These are phyloP conservation scores for Drosophila asahinai DNA, from an alignment of 1,140 invertebrate genomes.

Conservation along the genomic window DNA sequence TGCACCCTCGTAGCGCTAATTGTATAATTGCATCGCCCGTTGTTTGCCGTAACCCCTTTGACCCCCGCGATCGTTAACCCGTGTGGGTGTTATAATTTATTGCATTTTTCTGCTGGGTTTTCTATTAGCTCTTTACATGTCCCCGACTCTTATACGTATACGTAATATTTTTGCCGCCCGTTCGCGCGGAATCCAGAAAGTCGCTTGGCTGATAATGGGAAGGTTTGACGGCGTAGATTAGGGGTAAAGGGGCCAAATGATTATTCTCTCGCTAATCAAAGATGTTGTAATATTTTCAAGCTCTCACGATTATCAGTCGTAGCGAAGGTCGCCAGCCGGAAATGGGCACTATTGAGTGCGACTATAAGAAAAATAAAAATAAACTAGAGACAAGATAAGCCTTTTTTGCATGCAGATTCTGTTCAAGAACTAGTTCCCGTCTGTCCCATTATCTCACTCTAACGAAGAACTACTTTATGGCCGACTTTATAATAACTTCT, in stretches of 20 bases:
- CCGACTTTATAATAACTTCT: conserved; percentile 10
- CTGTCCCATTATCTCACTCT: conserved; percentile 2
- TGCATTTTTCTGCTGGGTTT: conserved; percentile 18
- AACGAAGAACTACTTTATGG: conserved; percentile 14
- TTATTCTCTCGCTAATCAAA: conserved; percentile 30
- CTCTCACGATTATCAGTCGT: conserved; percentile 15
- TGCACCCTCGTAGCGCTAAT: conserved; percentile 27
- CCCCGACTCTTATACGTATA: not conserved
- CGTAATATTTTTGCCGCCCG: too few relatives aligned
- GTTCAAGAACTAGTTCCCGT: conserved; percentile 16
- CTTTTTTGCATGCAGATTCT: conserved; percentile 7
- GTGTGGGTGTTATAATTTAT: conserved; percentile 53
- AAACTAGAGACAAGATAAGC: not conserved
- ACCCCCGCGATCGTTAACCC: conserved; percentile 32
- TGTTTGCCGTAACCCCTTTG: conserved; percentile 21
- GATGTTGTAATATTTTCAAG: conserved; percentile 32
- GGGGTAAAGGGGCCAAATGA: not conserved
- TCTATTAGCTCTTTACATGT: conserved; percentile 4
- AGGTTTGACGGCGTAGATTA: conserved; percentile 17
- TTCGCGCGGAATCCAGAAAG: conserved; percentile 8
- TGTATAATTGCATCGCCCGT: conserved; percentile 47
- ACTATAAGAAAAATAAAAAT: conserved; percentile 7
- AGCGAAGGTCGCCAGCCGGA: conserved; percentile 21
- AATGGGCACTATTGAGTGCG: not conserved
- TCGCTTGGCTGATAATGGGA: conserved; percentile 24